phyloP scores from a whole-genome alignment of 2,113 vertebrate genomes.

The Boulengeromyrus knoepffleri region DNA sequence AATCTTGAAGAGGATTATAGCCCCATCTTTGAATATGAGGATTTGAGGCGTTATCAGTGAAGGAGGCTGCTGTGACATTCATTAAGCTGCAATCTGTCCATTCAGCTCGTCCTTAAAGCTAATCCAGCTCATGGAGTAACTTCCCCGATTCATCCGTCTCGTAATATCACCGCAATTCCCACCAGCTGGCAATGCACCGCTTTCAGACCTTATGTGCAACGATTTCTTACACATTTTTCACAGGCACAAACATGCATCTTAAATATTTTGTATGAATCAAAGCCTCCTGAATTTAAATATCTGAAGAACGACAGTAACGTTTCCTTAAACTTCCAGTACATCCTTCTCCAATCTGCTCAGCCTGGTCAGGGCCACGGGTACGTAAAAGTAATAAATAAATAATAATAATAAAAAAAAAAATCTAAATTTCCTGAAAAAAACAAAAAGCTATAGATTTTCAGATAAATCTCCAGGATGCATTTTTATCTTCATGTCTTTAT shows the following conservation, averaged over 20 bases:
- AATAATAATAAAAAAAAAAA: background rate
- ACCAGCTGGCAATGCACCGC: background rate
- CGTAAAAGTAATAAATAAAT: background rate
- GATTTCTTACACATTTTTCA: background rate
- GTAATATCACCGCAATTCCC: background rate
- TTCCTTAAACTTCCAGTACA: background rate
- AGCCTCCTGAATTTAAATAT: background rate
- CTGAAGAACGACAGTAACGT: background rate
- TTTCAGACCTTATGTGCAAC: background rate
- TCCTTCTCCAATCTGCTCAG: background rate
- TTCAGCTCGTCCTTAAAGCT: constrained; percentile 11
- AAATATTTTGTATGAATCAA: background rate
- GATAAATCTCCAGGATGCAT: background rate
- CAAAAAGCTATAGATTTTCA: background rate
- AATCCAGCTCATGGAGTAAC: background rate
- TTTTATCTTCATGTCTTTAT: background rate
- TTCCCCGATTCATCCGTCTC: background rate
- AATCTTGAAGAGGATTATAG: constrained; percentile 14
- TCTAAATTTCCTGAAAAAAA: background rate
- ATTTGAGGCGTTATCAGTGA: background rate
- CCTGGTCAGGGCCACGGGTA: background rate
- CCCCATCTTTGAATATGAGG: background rate
- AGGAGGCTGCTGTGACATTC: constrained; percentile 14
- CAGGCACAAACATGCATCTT: background rate
- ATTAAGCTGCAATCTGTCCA: constrained; percentile 21